Base-by-base conservation (phyloP, 2,888 invertebrate genomes). In the Epiperipatus broadwayi region DNA sequence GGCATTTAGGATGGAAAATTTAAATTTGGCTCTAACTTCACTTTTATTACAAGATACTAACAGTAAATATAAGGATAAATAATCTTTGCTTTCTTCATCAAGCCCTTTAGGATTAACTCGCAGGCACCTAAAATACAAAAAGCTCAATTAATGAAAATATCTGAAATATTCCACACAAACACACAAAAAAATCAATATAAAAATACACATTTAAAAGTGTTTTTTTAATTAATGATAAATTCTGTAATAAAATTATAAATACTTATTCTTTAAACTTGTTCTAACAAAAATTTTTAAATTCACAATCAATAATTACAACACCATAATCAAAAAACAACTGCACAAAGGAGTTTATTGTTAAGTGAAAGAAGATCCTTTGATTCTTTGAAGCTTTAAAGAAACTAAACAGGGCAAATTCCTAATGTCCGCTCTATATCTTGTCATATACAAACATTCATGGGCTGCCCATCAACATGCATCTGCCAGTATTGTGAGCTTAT, bases 61-160 rank as follows among this genome's bases (percentile, higher is more conserved):
- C 61, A 97, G 73, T 61, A 97, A 74, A 69, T 99, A 97, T 58
- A 97, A 72, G 47, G 93, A 95, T 62, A 97, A 73, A 67, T 99
- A 97, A 73, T 97, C 97, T 74, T 97, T 95, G 67, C 93, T 93
- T 70, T 99, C 97, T 68, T 97, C 97, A 63, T 97, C 97, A 59
- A 97, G 72, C 55, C 95, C 95, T 71, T 97, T 97, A 44, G 97
- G 97, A 69, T 99, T 97, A 45, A 97, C 95, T 59, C 97, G 76
- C 61, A 95, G 73, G 75, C 95, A 97, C 79, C 79, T 79, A n/a
- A n/a, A n/a, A 52, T 10, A 47, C 46, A 52, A 28, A 42, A 43
- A n/a, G n/a, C n/a, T n/a, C n/a, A n/a, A n/a, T n/a, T n/a, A 42
- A 42, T 43, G 42, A 21, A 43, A 37, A 36, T 10, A 31, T n/a